Conservation (phyloP, 2,797 vertebrate species). For the Eulemur rubriventer region DNA sequence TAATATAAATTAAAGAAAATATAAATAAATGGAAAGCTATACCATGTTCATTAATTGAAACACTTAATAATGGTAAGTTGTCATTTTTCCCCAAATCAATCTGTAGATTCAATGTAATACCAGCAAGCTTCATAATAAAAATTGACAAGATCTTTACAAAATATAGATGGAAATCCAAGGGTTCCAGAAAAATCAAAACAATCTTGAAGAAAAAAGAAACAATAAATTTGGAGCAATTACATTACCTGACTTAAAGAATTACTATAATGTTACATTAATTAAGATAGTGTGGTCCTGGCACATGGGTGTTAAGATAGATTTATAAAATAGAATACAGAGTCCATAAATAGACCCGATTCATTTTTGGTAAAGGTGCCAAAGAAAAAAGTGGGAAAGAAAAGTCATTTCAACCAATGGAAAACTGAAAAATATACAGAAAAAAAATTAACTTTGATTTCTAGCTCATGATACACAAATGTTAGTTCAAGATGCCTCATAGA, state of each 20-base stretch:
- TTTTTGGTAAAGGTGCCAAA: constrained; percentile 1
- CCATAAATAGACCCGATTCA: neutral
- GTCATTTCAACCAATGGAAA: neutral
- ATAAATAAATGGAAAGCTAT: neutral
- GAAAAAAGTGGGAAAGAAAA: neutral
- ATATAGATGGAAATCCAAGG: neutral
- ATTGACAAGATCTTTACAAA: neutral
- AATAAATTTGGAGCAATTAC: neutral
- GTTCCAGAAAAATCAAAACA: neutral
- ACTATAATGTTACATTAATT: neutral
- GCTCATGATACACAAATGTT: neutral
- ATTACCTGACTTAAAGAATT: neutral
- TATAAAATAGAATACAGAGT: neutral
- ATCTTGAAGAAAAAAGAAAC: neutral
- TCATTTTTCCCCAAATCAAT: neutral
- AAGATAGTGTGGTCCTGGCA: neutral
- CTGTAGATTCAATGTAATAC: neutral
- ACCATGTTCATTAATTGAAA: neutral
- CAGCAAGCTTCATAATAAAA: neutral
- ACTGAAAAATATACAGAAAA: neutral
- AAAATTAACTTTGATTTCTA: neutral
- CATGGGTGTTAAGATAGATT: neutral
- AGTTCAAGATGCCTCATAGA: neutral
- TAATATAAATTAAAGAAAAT: neutral
- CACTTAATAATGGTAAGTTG: neutral